Evolutionary conservation across 2,888 invertebrate genomes (phyloP).

Genomic region (Podabrus alpinus): DNA sequence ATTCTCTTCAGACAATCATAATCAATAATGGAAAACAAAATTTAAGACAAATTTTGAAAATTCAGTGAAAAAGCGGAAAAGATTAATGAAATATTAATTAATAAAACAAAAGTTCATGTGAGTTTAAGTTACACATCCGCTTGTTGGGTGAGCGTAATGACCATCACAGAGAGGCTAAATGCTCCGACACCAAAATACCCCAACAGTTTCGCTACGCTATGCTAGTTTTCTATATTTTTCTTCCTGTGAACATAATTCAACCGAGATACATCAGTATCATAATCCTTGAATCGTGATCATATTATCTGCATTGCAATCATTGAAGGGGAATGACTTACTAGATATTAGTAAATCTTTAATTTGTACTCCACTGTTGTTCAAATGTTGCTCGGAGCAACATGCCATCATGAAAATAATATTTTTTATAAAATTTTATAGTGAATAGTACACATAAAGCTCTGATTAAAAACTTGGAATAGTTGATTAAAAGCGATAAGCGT

Average conservation of each 20-base stretch:
- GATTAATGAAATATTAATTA: too few species aligned
- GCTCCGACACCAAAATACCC: neutral
- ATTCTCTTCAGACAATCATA: too few species aligned
- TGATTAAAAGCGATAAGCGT: neutral
- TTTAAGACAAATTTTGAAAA: too few species aligned
- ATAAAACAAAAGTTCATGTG: neutral
- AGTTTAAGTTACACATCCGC: neutral
- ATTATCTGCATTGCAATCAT: neutral
- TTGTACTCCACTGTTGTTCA: neutral
- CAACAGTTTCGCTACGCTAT: neutral
- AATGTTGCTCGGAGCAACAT: neutral
- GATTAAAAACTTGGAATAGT: neutral
- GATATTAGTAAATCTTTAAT: neutral
- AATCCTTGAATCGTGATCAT: neutral
- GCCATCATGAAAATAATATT: too few species aligned
- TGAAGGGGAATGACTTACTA: neutral
- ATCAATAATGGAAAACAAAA: too few species aligned
- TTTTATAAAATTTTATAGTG: too few species aligned
- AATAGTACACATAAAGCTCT: too few species aligned
- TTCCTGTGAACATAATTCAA: neutral
- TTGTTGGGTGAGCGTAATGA: neutral
- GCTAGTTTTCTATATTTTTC: neutral
- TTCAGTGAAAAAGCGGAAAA: too few species aligned
- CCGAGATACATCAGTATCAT: neutral
- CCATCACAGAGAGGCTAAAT: neutral